Conservation (phyloP, 1,140 invertebrate genomes). For the Drosophila pandora region DNA sequence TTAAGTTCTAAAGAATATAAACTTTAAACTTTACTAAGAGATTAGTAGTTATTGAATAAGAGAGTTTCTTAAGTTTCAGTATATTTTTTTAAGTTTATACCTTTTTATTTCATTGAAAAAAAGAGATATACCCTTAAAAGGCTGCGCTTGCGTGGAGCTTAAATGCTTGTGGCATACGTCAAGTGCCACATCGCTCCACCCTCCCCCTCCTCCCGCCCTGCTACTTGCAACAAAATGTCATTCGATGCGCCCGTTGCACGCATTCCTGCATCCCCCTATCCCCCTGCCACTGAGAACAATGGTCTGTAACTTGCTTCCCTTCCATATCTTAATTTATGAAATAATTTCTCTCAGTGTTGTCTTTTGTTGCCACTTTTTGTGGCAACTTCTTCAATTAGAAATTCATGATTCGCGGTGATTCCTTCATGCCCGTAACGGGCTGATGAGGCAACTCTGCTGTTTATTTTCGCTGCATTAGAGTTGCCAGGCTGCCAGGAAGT, state of each 20-base stretch:
- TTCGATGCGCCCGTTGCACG: slow-evolving; percentile 56
- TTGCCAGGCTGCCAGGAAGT: slow-evolving; percentile 20
- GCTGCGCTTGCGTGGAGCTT: slow-evolving; percentile 67
- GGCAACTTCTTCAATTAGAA: slow-evolving; percentile 59
- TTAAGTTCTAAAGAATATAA: too few species aligned
- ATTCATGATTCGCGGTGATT: slow-evolving; percentile 50
- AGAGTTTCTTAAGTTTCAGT: neutral
- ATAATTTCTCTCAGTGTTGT: too few species aligned
- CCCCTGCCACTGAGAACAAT: neutral
- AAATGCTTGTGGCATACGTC: slow-evolving; percentile 73
- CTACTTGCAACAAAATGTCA: slow-evolving; percentile 46
- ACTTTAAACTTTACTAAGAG: too few species aligned
- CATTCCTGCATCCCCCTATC: slow-evolving; percentile 40
- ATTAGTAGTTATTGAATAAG: too few species aligned
- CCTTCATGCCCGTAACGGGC: slow-evolving; percentile 25
- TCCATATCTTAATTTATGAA: too few species aligned
- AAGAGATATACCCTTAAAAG: too few species aligned
- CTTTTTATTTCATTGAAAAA: too few species aligned
- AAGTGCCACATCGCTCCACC: slow-evolving; percentile 40
- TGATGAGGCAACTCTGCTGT: slow-evolving; percentile 36
- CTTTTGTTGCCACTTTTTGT: slow-evolving; percentile 2
- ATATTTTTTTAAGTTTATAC: too few species aligned
- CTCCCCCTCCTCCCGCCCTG: neutral
- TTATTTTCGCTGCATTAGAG: slow-evolving; percentile 46
- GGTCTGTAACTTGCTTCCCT: too few species aligned